Evolutionary conservation across 2,113 vertebrate species (phyloP).

Genomic region (Ameiurus melas): DNA sequence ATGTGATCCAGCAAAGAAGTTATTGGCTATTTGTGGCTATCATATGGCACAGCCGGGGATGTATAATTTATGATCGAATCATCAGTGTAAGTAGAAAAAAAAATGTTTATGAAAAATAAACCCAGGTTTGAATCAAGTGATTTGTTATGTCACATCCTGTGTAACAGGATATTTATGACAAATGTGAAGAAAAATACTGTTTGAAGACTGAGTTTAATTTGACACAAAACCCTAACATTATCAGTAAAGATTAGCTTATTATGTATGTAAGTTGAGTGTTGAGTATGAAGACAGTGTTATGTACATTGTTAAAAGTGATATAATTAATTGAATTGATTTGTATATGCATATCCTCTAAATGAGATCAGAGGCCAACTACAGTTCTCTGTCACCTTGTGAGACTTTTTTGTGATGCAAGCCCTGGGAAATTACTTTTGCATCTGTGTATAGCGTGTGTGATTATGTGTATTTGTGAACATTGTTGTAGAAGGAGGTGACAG

Average conservation of each 20-base stretch:
- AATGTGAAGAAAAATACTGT: background rate
- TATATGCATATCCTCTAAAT: conserved; percentile 28
- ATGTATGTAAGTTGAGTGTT: background rate
- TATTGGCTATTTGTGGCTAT: background rate
- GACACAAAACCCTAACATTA: background rate
- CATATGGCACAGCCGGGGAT: background rate
- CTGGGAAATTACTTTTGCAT: conserved; percentile 60
- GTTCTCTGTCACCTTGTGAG: conserved; percentile 35
- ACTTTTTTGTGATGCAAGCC: conserved; percentile 39
- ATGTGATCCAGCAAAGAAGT: background rate
- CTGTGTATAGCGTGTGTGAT: conserved; percentile 58
- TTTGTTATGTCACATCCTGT: background rate
- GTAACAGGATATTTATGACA: background rate
- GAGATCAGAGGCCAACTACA: conserved; percentile 53
- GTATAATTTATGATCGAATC: background rate
- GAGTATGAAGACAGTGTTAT: background rate
- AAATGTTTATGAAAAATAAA: background rate
- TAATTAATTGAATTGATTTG: background rate
- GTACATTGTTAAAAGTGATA: background rate
- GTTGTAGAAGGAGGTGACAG: conserved; percentile 36
- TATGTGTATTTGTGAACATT: conserved; percentile 34
- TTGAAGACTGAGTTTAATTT: background rate
- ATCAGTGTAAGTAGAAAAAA: background rate
- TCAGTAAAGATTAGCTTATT: background rate
- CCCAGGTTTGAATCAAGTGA: background rate